A percentile compares a stretch with the other conserved stretches of the same genome.
These are phyloP conservation scores for Phrynosoma platyrhinos DNA, from an alignment of 2,113 vertebrate genomes.

Conservation along the genomic window DNA sequence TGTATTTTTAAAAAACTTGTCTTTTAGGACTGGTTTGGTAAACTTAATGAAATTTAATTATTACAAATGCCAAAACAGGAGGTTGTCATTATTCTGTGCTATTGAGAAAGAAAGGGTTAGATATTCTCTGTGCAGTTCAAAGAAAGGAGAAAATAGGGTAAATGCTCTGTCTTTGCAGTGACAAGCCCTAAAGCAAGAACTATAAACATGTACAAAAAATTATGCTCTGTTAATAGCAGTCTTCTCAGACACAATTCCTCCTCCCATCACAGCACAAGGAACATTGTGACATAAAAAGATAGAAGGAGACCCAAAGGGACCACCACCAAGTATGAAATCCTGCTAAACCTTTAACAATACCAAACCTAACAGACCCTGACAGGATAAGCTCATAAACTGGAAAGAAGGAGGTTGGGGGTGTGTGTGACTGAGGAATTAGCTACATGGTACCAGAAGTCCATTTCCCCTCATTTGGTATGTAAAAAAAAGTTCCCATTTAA, in stretches of 20 bases:
- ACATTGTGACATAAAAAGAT: conserved; percentile 44
- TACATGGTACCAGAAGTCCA: conserved; percentile 8
- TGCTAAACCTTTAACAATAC: conserved; percentile 76
- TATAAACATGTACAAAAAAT: conserved; percentile 57
- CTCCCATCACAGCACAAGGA: conserved; percentile 42
- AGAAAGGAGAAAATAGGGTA: neutral
- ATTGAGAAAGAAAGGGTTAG: neutral
- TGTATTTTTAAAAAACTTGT: neutral
- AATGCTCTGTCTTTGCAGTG: conserved; percentile 25
- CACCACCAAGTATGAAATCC: conserved; percentile 73
- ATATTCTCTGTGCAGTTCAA: neutral
- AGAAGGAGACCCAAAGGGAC: conserved; percentile 67
- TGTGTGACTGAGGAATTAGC: conserved; percentile 27
- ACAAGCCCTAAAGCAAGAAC: conserved; percentile 21
- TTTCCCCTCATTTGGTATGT: neutral
- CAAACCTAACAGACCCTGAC: conserved; percentile 70
- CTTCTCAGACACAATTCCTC: conserved; percentile 60
- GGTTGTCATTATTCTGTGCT: neutral
- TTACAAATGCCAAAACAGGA: neutral
- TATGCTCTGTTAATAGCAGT: conserved; percentile 60
- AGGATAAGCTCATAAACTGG: conserved; percentile 60
- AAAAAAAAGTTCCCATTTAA: conserved; percentile 12
- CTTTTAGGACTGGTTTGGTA: neutral
- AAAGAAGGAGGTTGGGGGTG: neutral
- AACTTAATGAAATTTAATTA: neutral